Evolutionary conservation across 2,113 vertebrate species (phyloP).

Genomic region (Misgurnus mizolepis): DNA sequence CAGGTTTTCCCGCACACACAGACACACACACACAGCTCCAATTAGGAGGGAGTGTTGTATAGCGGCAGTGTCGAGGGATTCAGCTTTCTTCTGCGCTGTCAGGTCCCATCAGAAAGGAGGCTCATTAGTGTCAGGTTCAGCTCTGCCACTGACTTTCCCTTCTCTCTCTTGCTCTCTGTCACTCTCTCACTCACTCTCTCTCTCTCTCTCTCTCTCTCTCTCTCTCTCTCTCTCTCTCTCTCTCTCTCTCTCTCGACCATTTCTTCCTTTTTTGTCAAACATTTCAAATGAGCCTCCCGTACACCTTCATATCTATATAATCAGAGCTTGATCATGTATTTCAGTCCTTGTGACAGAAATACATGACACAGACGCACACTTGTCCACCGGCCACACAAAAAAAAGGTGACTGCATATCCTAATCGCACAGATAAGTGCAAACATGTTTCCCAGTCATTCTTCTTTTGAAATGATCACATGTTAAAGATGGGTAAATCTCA

Average conservation of each 20-base stretch:
- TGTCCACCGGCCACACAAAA: not conserved
- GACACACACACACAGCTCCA: slow-evolving; percentile 75
- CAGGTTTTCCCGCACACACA: slow-evolving; percentile 59
- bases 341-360: not conserved
- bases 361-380: not conserved
- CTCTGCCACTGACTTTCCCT: slow-evolving; percentile 74
- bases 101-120: slow-evolving; percentile 81
- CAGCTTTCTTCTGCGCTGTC: slow-evolving; percentile 82
- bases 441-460: not conserved
- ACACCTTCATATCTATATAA: slow-evolving; percentile 34
- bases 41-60: slow-evolving; percentile 80
- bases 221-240: slow-evolving; percentile 48
- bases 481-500: not conserved
- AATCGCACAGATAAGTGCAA: not conserved
- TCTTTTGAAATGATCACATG: not conserved
- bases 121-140: slow-evolving; percentile 84
- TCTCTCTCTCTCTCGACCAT: slow-evolving; percentile 38
- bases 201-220: slow-evolving; percentile 61
- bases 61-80: slow-evolving; percentile 79
- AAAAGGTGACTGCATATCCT: not conserved
- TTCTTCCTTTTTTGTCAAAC: slow-evolving; percentile 53
- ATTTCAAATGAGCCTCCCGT: slow-evolving; percentile 51
- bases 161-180: slow-evolving; percentile 59
- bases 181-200: slow-evolving; percentile 57
- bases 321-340: slow-evolving; percentile 17